Percentiles rank a stretch among this genome's conserved stretches.
phyloP scores from a whole-genome alignment of 1,140 invertebrate genomes.

The Heliconius himera region DNA sequence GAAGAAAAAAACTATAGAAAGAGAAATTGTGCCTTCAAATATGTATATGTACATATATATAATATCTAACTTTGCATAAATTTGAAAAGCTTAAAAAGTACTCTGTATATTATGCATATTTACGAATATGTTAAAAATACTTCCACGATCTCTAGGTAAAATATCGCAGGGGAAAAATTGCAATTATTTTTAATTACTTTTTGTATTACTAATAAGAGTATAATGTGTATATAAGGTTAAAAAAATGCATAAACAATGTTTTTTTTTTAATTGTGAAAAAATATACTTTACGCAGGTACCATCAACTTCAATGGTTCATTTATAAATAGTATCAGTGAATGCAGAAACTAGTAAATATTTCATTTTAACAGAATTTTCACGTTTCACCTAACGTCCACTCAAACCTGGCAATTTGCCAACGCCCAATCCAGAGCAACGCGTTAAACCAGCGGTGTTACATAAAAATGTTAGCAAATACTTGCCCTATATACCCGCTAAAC shows the following conservation, averaged over 20 bases:
- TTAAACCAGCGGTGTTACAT: slow-evolving; percentile 8
- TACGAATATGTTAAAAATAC: not conserved
- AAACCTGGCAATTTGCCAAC: slow-evolving; percentile 10
- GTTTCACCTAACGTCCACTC: not conserved
- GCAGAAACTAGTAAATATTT: not conserved
- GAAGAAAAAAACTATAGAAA: too few species aligned
- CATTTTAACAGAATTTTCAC: not conserved
- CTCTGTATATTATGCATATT: not conserved
- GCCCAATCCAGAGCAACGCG: slow-evolving; percentile 10
- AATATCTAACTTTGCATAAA: too few species aligned
- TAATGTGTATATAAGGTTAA: too few species aligned
- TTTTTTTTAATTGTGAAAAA: too few species aligned
- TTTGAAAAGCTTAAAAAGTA: not conserved
- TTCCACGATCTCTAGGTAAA: too few species aligned
- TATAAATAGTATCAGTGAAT: not conserved
- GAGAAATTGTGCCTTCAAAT: too few species aligned
- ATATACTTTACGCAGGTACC: too few species aligned
- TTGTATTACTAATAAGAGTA: too few species aligned
- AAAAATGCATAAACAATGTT: too few species aligned
- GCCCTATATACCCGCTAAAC: slow-evolving; percentile 5
- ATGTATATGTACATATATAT: not conserved
- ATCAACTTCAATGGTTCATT: not conserved
- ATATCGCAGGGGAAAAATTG: too few species aligned
- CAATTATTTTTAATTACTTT: too few species aligned
- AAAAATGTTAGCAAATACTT: slow-evolving; percentile 14